Evolutionary conservation across 2,113 vertebrate genomes (phyloP).

Genomic region (Vombatus ursinus): DNA sequence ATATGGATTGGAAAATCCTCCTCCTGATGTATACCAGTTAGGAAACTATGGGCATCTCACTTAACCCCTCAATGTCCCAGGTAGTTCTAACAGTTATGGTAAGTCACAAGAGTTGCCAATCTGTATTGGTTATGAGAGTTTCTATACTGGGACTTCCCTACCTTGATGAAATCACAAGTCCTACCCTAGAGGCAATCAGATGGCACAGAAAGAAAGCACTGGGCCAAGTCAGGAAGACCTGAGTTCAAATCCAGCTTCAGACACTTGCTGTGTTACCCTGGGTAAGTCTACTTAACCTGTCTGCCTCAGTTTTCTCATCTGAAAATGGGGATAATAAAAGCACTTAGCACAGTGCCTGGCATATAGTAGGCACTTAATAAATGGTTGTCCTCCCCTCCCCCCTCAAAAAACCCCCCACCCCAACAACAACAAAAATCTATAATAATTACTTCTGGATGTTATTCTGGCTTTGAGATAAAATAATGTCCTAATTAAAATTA

Average conservation of each 20-base stretch:
- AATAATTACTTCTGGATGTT: not conserved
- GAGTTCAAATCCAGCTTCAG: not conserved
- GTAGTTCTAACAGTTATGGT: too few species aligned
- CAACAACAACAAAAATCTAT: not conserved
- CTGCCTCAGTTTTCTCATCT: not conserved
- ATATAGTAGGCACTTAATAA: not conserved
- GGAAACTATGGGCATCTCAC: not conserved
- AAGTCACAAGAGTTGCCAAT: not conserved
- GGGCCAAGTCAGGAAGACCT: not conserved
- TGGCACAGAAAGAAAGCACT: not conserved
- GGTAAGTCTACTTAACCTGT: not conserved
- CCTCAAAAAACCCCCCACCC: too few species aligned
- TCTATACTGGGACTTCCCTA: not conserved
- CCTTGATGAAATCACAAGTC: not conserved
- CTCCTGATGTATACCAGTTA: not conserved
- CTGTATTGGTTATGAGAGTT: not conserved
- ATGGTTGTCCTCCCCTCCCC: not conserved
- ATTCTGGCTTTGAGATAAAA: not conserved
- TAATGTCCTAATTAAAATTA: not conserved
- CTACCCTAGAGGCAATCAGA: not conserved
- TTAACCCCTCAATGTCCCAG: not conserved
- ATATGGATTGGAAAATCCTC: not conserved
- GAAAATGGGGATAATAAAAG: not conserved
- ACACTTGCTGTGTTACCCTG: not conserved
- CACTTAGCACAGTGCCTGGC: not conserved